These are phyloP conservation scores for Brachionus sp. DNA, from an alignment of 1,140 invertebrate genomes.

Conservation along the genomic window DNA sequence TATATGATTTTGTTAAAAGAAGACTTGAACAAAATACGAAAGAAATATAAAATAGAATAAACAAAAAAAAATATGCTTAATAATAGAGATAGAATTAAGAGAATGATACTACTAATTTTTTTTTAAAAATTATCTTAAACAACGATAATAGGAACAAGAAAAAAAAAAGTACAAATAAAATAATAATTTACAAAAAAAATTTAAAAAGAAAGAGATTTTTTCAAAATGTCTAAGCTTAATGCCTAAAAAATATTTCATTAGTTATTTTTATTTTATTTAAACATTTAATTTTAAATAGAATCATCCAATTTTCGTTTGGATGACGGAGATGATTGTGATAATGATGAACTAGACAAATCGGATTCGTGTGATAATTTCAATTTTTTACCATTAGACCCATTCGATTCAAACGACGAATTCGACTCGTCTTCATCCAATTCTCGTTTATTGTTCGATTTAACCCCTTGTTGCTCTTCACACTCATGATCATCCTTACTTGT, in stretches of 20 bases:
- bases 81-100: conserved; percentile 2
- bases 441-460: not conserved
- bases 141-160: not conserved
- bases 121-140: not conserved
- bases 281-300: not conserved
- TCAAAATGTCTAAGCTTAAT: not conserved
- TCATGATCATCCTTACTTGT: not conserved
- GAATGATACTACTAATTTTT: conserved; percentile 9
- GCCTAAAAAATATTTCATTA: not conserved
- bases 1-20: not conserved
- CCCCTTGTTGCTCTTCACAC: not conserved
- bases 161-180: not conserved
- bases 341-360: conserved; percentile 14
- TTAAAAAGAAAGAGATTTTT: not conserved
- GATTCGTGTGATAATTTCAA: not conserved
- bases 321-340: conserved; percentile 15
- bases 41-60: not conserved
- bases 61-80: not conserved
- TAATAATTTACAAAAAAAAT: not conserved
- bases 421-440: conserved; percentile 17
- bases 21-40: conserved; percentile 14
- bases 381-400: conserved; percentile 13
- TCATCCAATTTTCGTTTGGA: not conserved
- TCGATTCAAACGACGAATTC: not conserved
- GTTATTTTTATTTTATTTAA: not conserved